phyloP scores from a whole-genome alignment of 2,797 vertebrate species.

The Forpus xanthops region DNA sequence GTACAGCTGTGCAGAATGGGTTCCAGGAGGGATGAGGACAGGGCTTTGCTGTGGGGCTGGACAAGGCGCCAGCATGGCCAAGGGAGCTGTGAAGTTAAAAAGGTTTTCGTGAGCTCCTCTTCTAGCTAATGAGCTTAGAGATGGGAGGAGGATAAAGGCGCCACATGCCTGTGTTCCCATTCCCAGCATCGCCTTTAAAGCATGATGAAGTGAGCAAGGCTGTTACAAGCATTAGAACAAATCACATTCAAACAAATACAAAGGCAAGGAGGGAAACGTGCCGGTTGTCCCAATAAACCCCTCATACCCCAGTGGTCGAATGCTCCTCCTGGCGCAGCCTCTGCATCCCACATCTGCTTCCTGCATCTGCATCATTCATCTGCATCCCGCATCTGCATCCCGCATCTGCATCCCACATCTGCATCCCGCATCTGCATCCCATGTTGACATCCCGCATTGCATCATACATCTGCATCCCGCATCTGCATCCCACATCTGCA shows the following conservation, averaged over 20 bases:
- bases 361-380: background rate
- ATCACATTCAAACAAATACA: accelerated
- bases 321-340: background rate
- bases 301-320: accelerated
- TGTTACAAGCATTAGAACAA: background rate
- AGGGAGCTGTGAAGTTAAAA: accelerated
- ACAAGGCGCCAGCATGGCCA: accelerated
- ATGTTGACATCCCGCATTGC: background rate
- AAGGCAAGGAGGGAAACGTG: background rate
- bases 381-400: background rate
- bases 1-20: background rate
- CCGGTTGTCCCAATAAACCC: background rate
- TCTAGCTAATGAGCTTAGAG: background rate
- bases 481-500: background rate
- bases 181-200: background rate
- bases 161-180: accelerated
- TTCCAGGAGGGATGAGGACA: background rate
- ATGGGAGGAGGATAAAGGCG: background rate
- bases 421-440: too few species aligned
- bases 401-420: background rate
- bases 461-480: background rate
- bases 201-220: accelerated
- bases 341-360: background rate
- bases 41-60: background rate
- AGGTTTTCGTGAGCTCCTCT: background rate